Base-by-base conservation (phyloP, 2,113 vertebrate species). In the Hyperopisus bebe region DNA sequence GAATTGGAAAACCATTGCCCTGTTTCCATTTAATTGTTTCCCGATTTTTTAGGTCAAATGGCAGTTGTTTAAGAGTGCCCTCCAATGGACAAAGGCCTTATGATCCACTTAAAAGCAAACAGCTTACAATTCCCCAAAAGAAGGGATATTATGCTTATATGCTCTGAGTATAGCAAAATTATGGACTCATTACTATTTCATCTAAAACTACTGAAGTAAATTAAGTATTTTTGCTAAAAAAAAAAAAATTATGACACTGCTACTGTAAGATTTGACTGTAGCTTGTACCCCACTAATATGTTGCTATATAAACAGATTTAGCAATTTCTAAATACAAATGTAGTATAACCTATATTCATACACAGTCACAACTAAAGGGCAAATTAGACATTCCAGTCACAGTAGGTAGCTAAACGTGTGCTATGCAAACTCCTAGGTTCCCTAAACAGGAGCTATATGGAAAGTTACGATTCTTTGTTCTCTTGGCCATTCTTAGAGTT, bases 61-160 rank as follows among this genome's bases (percentile, higher is more conserved):
- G 31, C 35, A 62, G 31, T 66, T 39, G 86, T 58, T 55, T 88
- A 62, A 88, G 87, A 88, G 35, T 88, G 87, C 87, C 87, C 87
- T 44, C 55, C 87, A 62, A 50, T 88, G 87, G 87, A 88, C 51
- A 62, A 2, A 39, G 27, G 24, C 17, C 48, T 51, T 51, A 35
- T 27, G 9, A n/a, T 86, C 9, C 47, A 51, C 48, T 35, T 4
- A 35, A 15, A 27, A 50, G 27, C 47, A 31, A 51, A 51, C n/a
- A 7, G 24, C 27, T 27, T 50, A 31, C 9, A 5, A n/a, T 86
- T 53, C 35, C 13, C 27, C 5, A 24, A 53, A 86, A 19, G 24
- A 53, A 17, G 5, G 21, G 42, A 48, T 27, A 86, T 31, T 50
- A 31, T 35, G 3, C 11, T 27, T 31, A 51, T 86, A 21, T 31